Evolutionary conservation across 2,888 invertebrate genomes (phyloP), one percentile per base, ranked within the genome.

Genomic region (Tyria jacobaeae): DNA sequence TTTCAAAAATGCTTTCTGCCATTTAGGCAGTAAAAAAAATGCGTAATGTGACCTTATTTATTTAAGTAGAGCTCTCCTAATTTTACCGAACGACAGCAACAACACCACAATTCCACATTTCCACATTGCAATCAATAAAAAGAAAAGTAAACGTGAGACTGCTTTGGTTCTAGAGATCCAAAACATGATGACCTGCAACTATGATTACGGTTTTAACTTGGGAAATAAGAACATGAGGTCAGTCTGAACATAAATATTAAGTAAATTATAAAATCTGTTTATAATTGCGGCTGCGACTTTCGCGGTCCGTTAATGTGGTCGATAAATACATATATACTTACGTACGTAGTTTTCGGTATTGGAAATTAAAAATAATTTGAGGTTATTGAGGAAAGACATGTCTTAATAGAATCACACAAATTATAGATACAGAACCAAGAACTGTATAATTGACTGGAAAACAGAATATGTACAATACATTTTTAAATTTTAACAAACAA

Each of bases 131-230:
- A 61, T 56, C 57, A 56, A 58, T 27, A 65, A 63, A 68, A 55
- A 34, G 27, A 41, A 51, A 57, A 31, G n/a, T 35, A 15, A 56
- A 65, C 39, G 52, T 56, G 21, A 25, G 25, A n/a, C 15, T 39
- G 52, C 66, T 62, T 50, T 51, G 14, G 47, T 0, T 12, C n/a
- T 56, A 41, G 25, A 55, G 60, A 44, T 24, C 4, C 14, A 37
- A 51, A 5, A 12, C 21, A 10, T 10, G 34, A 68, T 75, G 73
- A 76, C 65, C 73, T 64, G 61, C 60, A 56, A 48, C 1, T 55
- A 4, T 34, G 24, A 63, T 57, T 62, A 64, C 10, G 44, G 60
- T 60, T 54, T 54, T n/a, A 17, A 7, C 52, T 49, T 44, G 25
- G 35, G 24, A 64, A 62, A 34, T 59, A 44, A 64, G n/a, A 55